phyloP scores from a whole-genome alignment of 2,113 vertebrate genomes.

The Cisticola juncidis region DNA sequence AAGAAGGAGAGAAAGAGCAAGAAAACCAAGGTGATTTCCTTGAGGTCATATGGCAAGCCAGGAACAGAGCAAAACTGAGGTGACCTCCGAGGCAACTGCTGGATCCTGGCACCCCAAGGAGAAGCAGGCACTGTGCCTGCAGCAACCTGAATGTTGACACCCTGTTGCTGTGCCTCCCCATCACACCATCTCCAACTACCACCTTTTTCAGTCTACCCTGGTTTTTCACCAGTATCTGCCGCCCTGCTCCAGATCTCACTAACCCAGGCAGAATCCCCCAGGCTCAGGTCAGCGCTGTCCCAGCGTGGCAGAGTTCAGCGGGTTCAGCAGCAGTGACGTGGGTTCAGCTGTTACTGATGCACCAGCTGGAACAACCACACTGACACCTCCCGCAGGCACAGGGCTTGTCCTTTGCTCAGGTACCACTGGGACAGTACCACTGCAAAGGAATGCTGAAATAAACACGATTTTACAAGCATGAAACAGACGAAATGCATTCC shows the following conservation, averaged over 20 bases:
- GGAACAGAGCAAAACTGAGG: neutral
- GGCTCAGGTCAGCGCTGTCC: neutral
- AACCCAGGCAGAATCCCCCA: neutral
- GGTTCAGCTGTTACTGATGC: slow-evolving; percentile 46
- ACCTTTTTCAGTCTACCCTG: neutral
- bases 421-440: neutral
- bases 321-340: neutral
- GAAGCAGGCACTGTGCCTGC: neutral
- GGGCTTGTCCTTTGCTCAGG: slow-evolving; percentile 47
- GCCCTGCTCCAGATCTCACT: neutral
- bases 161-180: neutral
- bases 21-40: neutral
- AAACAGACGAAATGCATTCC: fast-evolving
- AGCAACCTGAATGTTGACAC: neutral
- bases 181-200: neutral
- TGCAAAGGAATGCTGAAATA: slow-evolving; percentile 33
- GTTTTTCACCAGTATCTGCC: neutral
- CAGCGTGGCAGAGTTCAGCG: neutral
- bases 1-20: neutral
- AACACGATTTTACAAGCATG: neutral
- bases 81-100: neutral
- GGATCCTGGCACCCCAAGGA: neutral
- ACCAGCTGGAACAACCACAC: slow-evolving; percentile 38
- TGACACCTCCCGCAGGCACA: neutral
- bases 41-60: neutral